Conservation (phyloP, 2,888 invertebrate species). For the Galerucella pusilla region DNA sequence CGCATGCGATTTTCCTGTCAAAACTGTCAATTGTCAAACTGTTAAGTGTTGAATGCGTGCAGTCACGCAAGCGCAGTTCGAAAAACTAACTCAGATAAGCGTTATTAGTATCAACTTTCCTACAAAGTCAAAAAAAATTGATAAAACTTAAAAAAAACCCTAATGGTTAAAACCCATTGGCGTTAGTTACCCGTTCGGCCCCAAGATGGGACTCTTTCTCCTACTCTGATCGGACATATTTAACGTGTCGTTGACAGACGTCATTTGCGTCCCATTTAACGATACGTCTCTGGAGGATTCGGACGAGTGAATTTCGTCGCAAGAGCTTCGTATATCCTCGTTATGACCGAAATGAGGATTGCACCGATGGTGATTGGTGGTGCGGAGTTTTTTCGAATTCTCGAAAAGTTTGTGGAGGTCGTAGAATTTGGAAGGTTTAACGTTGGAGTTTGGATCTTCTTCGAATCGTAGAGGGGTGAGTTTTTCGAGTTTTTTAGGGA, state of each 20-base stretch:
- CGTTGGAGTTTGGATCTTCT: constrained; percentile 60
- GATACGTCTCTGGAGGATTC: constrained; percentile 46
- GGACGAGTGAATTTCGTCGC: constrained; percentile 38
- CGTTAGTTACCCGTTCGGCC: constrained; percentile 61
- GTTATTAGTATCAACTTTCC: background rate
- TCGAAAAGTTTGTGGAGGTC: constrained; percentile 54
- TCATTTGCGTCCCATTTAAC: constrained; percentile 57
- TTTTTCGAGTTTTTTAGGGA: constrained; percentile 44
- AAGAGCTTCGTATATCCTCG: constrained; percentile 36
- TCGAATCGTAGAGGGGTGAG: constrained; percentile 49
- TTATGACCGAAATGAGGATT: constrained; percentile 48
- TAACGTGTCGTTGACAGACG: constrained; percentile 56
- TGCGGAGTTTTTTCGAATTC: constrained; percentile 47
- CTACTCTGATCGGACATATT: constrained; percentile 48
- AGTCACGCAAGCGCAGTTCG: background rate
- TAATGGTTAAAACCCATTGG: constrained; percentile 47
- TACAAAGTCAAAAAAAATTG: background rate
- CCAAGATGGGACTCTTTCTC: constrained; percentile 58
- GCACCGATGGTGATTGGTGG: constrained; percentile 43
- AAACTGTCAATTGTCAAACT: too few relatives aligned
- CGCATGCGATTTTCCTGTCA: too few relatives aligned
- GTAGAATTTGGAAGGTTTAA: constrained; percentile 56
- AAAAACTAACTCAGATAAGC: background rate
- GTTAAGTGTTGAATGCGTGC: too few relatives aligned
- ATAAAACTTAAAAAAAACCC: constrained; percentile 22